These are phyloP conservation scores for Toxotes lorentzi DNA, from an alignment of 2,797 vertebrate genomes.

Conservation along the genomic window DNA sequence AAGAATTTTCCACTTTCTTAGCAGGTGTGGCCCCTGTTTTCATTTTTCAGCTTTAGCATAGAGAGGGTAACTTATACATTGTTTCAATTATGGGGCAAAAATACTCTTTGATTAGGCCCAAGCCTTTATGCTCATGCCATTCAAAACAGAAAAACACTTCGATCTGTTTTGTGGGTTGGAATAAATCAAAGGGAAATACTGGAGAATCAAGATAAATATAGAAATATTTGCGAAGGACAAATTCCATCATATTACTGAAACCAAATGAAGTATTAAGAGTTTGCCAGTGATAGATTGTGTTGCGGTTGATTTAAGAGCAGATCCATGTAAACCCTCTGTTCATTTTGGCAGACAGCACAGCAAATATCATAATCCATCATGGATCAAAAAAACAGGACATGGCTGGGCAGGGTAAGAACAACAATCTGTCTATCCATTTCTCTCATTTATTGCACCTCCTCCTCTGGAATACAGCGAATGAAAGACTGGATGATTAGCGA, in stretches of 20 bases:
- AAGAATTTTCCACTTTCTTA: conserved; percentile 62
- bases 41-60: conserved; percentile 61
- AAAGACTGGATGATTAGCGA: conserved; percentile 51
- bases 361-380: conserved; percentile 52
- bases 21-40: conserved; percentile 66
- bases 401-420: conserved; percentile 33
- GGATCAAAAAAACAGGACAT: conserved; percentile 43
- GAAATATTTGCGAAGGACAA: conserved; percentile 32
- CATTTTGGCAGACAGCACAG: conserved; percentile 47
- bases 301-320: conserved; percentile 46
- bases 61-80: conserved; percentile 35
- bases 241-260: conserved; percentile 25
- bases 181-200: conserved; percentile 21
- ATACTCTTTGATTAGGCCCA: conserved; percentile 12
- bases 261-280: conserved; percentile 13
- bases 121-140: conserved; percentile 2
- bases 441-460: conserved; percentile 43
- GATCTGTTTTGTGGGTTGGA: not conserved
- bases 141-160: not conserved
- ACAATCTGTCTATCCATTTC: conserved; percentile 34
- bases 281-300: conserved; percentile 10
- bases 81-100: conserved; percentile 53
- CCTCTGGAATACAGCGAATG: conserved; percentile 39
- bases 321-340: conserved; percentile 35
- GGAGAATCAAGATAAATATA: conserved; percentile 25